A percentile compares a stretch with the other conserved stretches of the same genome.
Conservation (phyloP, 2,797 vertebrate genomes). For the Pygocentrus nattereri region DNA sequence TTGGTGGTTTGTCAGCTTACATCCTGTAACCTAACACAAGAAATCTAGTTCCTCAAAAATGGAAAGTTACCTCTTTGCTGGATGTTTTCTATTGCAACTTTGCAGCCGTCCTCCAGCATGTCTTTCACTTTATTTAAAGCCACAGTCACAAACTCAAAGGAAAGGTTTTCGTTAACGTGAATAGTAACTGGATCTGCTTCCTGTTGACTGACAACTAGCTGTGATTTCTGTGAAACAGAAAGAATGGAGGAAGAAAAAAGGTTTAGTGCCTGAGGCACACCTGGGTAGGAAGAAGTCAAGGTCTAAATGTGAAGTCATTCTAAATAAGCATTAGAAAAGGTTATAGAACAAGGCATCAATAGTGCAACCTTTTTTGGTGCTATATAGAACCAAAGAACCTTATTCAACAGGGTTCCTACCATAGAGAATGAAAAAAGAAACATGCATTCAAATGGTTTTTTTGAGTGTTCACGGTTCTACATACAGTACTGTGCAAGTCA, state of each 20-base stretch:
- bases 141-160: neutral
- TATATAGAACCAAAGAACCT: too few relatives aligned
- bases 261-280: neutral
- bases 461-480: too few relatives aligned
- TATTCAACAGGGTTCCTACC: too few relatives aligned
- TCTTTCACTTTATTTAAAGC: neutral
- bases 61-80: neutral
- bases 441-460: too few relatives aligned
- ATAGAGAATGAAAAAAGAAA: too few relatives aligned
- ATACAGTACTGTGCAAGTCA: too few relatives aligned
- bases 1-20: neutral
- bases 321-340: too few relatives aligned
- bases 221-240: neutral
- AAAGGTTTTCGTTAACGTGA: neutral
- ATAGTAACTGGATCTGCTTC: neutral
- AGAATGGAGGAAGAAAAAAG: neutral
- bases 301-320: neutral
- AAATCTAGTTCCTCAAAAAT: neutral
- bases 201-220: neutral
- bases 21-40: neutral
- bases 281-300: neutral
- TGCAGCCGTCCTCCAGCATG: neutral
- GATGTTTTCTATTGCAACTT: neutral
- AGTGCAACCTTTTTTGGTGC: too few relatives aligned
- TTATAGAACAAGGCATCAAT: too few relatives aligned